Percentiles rank a stretch among this genome's conserved stretches.
Conservation (phyloP, 1,140 invertebrate genomes). For the Glossosoma conforme region DNA sequence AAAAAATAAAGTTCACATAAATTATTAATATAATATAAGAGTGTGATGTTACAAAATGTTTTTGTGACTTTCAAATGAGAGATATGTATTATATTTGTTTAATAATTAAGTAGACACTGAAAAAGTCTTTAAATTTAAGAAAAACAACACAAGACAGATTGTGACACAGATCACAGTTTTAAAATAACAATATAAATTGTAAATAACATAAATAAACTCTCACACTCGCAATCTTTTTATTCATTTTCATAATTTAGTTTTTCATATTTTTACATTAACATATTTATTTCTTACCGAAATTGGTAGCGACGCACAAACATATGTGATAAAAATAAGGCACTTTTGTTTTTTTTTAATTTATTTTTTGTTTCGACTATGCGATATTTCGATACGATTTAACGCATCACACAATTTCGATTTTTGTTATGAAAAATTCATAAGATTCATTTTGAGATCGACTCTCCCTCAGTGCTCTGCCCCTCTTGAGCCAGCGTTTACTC, state of each 20-base stretch:
- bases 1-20: no score
- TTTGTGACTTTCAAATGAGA: background rate
- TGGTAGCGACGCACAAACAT: no score
- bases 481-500: no score
- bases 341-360: background rate
- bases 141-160: conserved; percentile 8
- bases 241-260: background rate
- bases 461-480: no score
- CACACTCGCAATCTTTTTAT: background rate
- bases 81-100: background rate
- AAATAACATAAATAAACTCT: conserved; percentile 20
- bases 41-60: background rate
- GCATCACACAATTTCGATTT: conserved; percentile 29
- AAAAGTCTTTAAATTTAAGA: background rate
- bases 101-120: background rate
- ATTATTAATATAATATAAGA: background rate
- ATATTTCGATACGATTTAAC: conserved; percentile 17
- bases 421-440: conserved; percentile 29
- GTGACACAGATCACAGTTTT: conserved; percentile 24
- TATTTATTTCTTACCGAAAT: background rate
- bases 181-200: conserved; percentile 25
- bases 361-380: conserved; percentile 13
- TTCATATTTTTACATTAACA: background rate
- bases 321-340: conserved; percentile 1
- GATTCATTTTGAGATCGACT: conserved; percentile 30